phyloP scores from a whole-genome alignment of 2,113 vertebrate genomes.

The Serinus canaria region DNA sequence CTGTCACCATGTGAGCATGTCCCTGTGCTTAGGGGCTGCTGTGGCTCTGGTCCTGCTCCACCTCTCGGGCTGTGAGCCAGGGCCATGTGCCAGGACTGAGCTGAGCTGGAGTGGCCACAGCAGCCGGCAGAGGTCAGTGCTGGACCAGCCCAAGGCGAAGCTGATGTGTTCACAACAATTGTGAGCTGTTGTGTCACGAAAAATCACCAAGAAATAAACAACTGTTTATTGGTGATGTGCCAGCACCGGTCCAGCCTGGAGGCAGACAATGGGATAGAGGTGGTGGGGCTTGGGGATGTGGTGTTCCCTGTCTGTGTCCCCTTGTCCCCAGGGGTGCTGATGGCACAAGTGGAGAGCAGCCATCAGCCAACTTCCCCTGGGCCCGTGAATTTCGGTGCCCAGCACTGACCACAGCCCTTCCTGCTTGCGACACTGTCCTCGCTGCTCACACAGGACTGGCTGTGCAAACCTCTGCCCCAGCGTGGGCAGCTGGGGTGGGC shows the following conservation, averaged over 20 bases:
- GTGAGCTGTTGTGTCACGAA: neutral
- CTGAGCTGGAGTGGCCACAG: neutral
- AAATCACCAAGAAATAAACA: neutral
- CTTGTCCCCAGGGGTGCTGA: neutral
- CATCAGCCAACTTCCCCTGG: conserved; percentile 12
- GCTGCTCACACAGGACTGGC: neutral
- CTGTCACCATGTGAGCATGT: neutral
- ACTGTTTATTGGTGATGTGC: neutral
- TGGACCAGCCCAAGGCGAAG: neutral
- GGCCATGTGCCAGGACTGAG: neutral
- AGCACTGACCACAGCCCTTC: conserved; percentile 6
- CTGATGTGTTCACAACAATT: rapidly evolving
- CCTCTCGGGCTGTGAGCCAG: neutral
- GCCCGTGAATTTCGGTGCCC: neutral
- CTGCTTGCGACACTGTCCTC: conserved; percentile 38
- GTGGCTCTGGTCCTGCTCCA: neutral
- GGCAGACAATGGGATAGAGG: rapidly evolving
- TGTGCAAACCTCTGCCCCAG: neutral
- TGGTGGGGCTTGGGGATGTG: rapidly evolving
- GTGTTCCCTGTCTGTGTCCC: neutral
- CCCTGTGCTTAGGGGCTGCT: neutral
- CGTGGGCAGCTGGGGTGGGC: rapidly evolving
- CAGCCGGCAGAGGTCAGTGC: conserved; percentile 6
- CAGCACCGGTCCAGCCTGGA: rapidly evolving
- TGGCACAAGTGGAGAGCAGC: neutral